These are phyloP conservation scores for Hypanus sabinus DNA, from an alignment of 2,113 vertebrate species.

Conservation along the genomic window DNA sequence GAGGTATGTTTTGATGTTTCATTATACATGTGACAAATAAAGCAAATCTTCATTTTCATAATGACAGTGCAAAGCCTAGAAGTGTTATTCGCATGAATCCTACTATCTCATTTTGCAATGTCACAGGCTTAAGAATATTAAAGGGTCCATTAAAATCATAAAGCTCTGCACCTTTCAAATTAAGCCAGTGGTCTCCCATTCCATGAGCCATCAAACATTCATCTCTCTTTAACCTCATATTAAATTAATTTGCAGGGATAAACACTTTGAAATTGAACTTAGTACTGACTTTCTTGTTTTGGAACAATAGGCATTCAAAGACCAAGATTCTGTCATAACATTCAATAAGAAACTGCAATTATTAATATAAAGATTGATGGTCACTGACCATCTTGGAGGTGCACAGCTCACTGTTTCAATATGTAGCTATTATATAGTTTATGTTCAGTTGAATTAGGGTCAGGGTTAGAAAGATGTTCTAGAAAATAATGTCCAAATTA, in stretches of 20 bases:
- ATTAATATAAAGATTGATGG: background rate
- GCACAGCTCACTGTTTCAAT: background rate
- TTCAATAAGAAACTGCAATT: background rate
- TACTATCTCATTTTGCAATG: no score
- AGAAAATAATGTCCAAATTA: no score
- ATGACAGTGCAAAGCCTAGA: no score
- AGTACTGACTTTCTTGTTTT: background rate
- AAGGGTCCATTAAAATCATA: background rate
- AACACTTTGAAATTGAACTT: background rate
- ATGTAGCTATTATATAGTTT: background rate
- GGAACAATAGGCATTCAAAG: background rate
- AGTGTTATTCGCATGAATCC: no score
- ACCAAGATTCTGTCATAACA: background rate
- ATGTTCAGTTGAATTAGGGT: background rate
- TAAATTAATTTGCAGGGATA: background rate
- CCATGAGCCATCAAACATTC: background rate
- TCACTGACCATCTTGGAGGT: background rate
- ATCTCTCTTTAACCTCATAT: background rate
- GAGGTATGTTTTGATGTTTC: no score
- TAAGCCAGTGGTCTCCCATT: background rate
- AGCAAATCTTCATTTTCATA: no score
- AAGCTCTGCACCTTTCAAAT: background rate
- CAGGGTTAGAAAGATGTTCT: no score
- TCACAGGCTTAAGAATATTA: no score
- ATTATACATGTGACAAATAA: no score